phyloP scores from a whole-genome alignment of 2,888 invertebrate species.

The Gibbula magus region DNA sequence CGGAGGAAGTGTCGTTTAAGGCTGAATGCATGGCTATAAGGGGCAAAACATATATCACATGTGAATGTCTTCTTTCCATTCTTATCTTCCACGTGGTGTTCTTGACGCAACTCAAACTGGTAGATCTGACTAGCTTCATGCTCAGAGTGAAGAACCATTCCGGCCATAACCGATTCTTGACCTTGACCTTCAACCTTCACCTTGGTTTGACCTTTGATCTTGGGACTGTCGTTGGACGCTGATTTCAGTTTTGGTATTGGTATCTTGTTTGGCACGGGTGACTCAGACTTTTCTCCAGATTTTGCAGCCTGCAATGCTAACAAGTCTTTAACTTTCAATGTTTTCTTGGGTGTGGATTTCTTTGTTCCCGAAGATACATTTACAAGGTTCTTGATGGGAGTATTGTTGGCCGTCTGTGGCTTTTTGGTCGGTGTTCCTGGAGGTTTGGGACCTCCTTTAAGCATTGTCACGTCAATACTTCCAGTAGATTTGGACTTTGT shows the following conservation, averaged over 20 bases:
- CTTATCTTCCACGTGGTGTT: conserved; percentile 37
- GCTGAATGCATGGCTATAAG: conserved; percentile 77
- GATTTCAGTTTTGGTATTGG: not conserved
- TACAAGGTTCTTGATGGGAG: not conserved
- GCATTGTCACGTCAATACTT: conserved; percentile 16
- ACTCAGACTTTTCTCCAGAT: not conserved
- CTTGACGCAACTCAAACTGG: conserved; percentile 44
- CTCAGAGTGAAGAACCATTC: conserved; percentile 17
- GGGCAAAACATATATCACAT: conserved; percentile 77
- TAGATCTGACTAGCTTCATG: conserved; percentile 45
- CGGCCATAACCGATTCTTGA: not conserved
- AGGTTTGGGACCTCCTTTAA: not conserved
- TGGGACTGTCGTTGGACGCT: not conserved
- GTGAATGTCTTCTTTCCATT: conserved; percentile 76
- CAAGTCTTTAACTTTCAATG: conserved; percentile 2
- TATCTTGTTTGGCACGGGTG: not conserved
- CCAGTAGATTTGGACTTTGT: conserved; percentile 3
- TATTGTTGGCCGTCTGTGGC: conserved; percentile 3
- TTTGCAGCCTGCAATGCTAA: conserved; percentile 3
- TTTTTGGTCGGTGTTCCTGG: not conserved
- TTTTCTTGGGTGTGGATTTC: conserved; percentile 8
- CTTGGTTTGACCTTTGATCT: not conserved
- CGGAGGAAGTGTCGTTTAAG: conserved; percentile 77
- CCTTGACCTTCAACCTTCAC: not conserved
- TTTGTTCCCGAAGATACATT: not conserved